phyloP scores from a whole-genome alignment of 1,140 invertebrate species.

The Neoseiulus cucumeris region DNA sequence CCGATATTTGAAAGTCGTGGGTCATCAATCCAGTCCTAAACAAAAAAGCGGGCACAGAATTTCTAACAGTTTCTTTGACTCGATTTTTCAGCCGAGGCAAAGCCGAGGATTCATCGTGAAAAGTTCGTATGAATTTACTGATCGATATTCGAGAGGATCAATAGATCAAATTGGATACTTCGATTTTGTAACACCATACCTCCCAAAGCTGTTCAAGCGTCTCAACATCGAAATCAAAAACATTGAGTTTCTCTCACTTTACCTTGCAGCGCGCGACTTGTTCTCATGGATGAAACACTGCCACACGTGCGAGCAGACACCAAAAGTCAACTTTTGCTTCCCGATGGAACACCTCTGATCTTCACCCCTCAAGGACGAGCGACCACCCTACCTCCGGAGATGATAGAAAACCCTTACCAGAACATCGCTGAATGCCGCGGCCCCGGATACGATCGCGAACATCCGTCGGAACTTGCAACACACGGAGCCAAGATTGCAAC shows the following conservation, averaged over 20 bases:
- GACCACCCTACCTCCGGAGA: neutral
- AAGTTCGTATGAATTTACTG: neutral
- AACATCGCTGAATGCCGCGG: neutral
- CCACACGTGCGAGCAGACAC: neutral
- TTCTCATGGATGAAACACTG: constrained; percentile 3
- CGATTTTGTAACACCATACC: too few relatives aligned
- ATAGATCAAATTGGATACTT: too few relatives aligned
- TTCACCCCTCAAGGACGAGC: neutral
- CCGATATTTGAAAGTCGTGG: too few relatives aligned
- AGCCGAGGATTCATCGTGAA: neutral
- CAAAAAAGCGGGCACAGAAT: too few relatives aligned
- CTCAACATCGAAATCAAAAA: too few relatives aligned
- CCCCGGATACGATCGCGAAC: neutral
- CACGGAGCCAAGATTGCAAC: constrained; percentile 8
- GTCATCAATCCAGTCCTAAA: too few relatives aligned
- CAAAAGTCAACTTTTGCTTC: neutral
- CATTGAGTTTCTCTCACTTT: too few relatives aligned
- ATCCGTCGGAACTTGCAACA: neutral
- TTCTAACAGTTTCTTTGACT: too few relatives aligned
- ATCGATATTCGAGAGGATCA: too few relatives aligned
- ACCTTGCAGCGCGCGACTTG: neutral
- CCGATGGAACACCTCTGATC: constrained; percentile 1
- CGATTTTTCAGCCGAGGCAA: neutral
- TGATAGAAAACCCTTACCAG: neutral
- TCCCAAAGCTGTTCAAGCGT: too few relatives aligned